phyloP scores from a whole-genome alignment of 2,888 invertebrate genomes.

The Hydropsyche betteni region DNA sequence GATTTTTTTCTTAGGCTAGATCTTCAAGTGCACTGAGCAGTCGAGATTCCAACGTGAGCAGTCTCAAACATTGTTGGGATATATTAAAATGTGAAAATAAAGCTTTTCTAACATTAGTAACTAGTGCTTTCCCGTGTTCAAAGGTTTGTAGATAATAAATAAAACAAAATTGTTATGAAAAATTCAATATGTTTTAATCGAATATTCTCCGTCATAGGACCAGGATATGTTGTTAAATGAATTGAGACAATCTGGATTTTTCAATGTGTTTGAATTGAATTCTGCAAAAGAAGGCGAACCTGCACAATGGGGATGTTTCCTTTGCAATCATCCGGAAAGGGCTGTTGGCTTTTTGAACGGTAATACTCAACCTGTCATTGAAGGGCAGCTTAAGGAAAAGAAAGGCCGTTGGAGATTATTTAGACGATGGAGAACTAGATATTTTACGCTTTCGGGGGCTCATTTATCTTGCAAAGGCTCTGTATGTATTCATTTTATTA shows the following conservation, averaged over 20 bases:
- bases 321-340: slow-evolving; percentile 92
- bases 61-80: slow-evolving; percentile 93
- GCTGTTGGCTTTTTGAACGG: slow-evolving; percentile 83
- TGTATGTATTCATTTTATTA: slow-evolving; percentile 63
- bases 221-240: slow-evolving; percentile 88
- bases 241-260: slow-evolving; percentile 85
- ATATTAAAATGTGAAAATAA: slow-evolving; percentile 91
- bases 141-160: slow-evolving; percentile 66
- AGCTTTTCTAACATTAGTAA: slow-evolving; percentile 89
- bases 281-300: slow-evolving; percentile 65
- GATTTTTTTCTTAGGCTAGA: slow-evolving; percentile 65
- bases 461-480: slow-evolving; percentile 88
- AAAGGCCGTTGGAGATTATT: slow-evolving; percentile 92
- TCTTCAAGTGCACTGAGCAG: slow-evolving; percentile 81
- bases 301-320: slow-evolving; percentile 87
- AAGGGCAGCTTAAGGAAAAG: slow-evolving; percentile 91
- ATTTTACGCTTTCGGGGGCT: slow-evolving; percentile 93
- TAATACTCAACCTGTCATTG: slow-evolving; percentile 87
- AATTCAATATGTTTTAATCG: background rate
- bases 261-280: slow-evolving; percentile 90
- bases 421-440: slow-evolving; percentile 90
- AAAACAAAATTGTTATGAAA: background rate
- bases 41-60: slow-evolving; percentile 82
- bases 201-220: slow-evolving; percentile 61
- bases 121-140: slow-evolving; percentile 90